Conservation (phyloP, 2,888 invertebrate species). For the Mesopsocus fuscifrons region DNA sequence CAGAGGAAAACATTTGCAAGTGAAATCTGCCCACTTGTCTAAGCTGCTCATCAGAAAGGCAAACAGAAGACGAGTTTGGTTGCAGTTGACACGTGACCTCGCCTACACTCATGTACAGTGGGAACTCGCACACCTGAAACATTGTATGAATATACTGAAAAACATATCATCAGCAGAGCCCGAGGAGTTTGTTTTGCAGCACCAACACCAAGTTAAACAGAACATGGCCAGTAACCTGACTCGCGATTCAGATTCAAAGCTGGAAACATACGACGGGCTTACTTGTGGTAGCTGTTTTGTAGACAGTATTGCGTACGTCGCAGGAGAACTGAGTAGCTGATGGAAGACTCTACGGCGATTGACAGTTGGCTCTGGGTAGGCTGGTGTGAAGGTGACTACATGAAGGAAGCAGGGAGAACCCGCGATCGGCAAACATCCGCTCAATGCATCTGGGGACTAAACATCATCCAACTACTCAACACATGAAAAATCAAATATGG, state of each 20-base stretch:
- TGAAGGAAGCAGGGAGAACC: constrained; percentile 32
- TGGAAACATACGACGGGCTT: no score
- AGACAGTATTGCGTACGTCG: constrained; percentile 45
- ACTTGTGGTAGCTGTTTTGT: constrained; percentile 36
- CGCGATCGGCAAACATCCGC: constrained; percentile 24
- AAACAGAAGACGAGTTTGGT: constrained; percentile 19
- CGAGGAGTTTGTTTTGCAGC: no score
- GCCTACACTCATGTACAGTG: constrained; percentile 51
- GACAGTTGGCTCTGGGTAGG: constrained; percentile 28
- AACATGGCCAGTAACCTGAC: no score
- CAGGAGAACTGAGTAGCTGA: constrained; percentile 28
- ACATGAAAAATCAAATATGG: no score
- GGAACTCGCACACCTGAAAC: constrained; percentile 35
- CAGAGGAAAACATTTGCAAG: background rate
- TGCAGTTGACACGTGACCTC: constrained; percentile 26
- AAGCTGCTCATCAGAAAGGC: constrained; percentile 30
- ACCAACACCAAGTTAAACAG: no score
- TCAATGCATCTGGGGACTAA: no score
- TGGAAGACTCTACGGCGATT: constrained; percentile 32
- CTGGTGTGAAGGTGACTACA: constrained; percentile 33
- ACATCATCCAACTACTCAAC: no score
- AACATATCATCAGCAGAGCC: no score
- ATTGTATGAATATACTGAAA: no score
- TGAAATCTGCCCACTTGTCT: constrained; percentile 26
- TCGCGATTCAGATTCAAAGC: no score